Conservation (phyloP, 2,797 vertebrate genomes). For the Gallinago stenura region DNA sequence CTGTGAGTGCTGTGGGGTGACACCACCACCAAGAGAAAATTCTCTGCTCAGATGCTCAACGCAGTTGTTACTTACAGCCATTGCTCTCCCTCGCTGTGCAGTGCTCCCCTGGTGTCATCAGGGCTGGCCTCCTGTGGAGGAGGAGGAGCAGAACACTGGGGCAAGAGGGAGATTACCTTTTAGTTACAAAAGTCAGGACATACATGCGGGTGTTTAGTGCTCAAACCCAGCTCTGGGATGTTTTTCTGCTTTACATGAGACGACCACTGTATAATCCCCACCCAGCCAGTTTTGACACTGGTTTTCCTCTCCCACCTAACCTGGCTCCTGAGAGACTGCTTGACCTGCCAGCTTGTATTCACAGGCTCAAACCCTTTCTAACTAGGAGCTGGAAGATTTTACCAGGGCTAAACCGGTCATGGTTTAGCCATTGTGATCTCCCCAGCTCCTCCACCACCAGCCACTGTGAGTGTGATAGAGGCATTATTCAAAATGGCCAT, state of each 20-base stretch:
- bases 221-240: neutral
- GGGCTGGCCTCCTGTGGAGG: neutral
- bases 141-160: neutral
- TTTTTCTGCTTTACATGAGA: neutral
- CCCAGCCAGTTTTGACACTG: neutral
- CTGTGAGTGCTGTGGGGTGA: neutral
- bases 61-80: neutral
- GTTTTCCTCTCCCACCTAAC: neutral
- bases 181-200: neutral
- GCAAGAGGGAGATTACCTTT: neutral
- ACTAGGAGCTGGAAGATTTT: neutral
- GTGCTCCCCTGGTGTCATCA: neutral
- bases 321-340: neutral
- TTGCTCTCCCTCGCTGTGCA: neutral
- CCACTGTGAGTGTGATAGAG: no score
- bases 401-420: no score
- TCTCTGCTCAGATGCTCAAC: neutral
- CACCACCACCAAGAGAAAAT: neutral
- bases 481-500: fast-evolving
- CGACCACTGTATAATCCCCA: no score
- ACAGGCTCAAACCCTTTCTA: neutral
- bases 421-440: neutral
- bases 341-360: neutral
- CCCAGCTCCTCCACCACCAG: neutral
- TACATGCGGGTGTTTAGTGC: neutral